phyloP scores from a whole-genome alignment of 2,797 vertebrate species.

The Bucorvus abyssinicus region DNA sequence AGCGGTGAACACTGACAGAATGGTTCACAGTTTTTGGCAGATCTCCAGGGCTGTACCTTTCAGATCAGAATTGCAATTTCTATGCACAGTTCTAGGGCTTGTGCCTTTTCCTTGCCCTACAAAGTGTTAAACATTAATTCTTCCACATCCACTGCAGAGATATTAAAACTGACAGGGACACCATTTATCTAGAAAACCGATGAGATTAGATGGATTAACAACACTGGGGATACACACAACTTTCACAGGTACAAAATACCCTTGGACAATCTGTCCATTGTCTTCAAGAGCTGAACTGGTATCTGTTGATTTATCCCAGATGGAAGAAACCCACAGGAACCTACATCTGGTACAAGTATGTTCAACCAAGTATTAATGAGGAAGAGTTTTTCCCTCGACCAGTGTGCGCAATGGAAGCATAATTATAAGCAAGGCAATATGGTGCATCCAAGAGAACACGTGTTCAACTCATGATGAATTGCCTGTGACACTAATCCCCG shows the following conservation, averaged over 20 bases:
- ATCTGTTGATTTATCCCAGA: slow-evolving; percentile 36
- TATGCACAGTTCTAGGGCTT: not conserved
- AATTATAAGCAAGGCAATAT: not conserved
- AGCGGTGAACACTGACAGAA: not conserved
- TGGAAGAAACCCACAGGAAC: not conserved
- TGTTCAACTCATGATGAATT: not conserved
- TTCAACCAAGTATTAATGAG: not conserved
- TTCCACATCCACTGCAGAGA: not conserved
- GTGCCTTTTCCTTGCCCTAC: not conserved
- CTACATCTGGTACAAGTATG: slow-evolving; percentile 50
- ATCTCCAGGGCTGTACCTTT: not conserved
- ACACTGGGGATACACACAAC: not conserved
- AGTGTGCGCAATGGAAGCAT: not conserved
- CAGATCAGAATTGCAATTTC: not conserved
- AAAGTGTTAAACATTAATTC: fast-evolving
- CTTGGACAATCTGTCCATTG: not conserved
- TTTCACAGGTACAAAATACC: slow-evolving; percentile 1
- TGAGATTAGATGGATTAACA: not conserved
- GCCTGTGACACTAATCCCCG: slow-evolving; percentile 38
- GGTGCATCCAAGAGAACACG: not conserved
- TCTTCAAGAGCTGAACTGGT: not conserved
- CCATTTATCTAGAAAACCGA: not conserved
- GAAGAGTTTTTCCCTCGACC: slow-evolving; percentile 1
- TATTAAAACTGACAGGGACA: not conserved
- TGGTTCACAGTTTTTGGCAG: not conserved